Evolutionary conservation across 2,113 vertebrate species (phyloP), one percentile per base, ranked within the genome.

Genomic region (Acanthochromis polyacanthus): DNA sequence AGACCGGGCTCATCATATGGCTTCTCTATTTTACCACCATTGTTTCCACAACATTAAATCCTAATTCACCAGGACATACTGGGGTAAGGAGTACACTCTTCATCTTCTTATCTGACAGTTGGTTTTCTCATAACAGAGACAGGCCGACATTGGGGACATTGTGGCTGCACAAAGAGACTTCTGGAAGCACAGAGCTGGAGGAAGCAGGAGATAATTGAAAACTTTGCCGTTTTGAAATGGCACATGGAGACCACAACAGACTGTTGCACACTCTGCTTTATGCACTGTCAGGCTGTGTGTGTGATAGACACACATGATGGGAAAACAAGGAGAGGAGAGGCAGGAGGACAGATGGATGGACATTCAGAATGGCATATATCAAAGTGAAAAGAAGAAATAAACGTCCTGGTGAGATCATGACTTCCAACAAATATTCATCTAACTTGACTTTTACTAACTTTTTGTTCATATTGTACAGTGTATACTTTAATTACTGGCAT

Each of bases 31-130:
- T 62, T 52, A 11, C 63, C 66, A 48, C 86, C 50, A 75, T 84
- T 82, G 75, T 89, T 93, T 91, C 87, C 89, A 87, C 76, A 15
- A 88, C 83, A 89, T 90, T 88, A 88, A 89, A 88, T 36, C 63
- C 65, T 78, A 88, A 84, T 89, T 81, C 77, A 80, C 36, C 66
- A 69, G 36, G 74, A 81, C 74, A 70, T 46, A 80, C 55, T 78
- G 68, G 79, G 51, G 32, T 45, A 70, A 64, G 61, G 66, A 78
- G 62, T 66, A 43, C 60, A 63, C 53, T 75, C 28, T 59, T 76
- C 72, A 77, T 84, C 75, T 32, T 56, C 12, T 0, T 56, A 46
- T 78, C 58, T 72, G 55, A 75, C 76, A 77, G 67, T 71, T 72
- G 67, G 28, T 78, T 76, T 69, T 71, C 73, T 65, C 53, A 80